These are phyloP conservation scores for Ptychadena robeensis DNA, from an alignment of 2,797 vertebrate species.

Conservation along the genomic window DNA sequence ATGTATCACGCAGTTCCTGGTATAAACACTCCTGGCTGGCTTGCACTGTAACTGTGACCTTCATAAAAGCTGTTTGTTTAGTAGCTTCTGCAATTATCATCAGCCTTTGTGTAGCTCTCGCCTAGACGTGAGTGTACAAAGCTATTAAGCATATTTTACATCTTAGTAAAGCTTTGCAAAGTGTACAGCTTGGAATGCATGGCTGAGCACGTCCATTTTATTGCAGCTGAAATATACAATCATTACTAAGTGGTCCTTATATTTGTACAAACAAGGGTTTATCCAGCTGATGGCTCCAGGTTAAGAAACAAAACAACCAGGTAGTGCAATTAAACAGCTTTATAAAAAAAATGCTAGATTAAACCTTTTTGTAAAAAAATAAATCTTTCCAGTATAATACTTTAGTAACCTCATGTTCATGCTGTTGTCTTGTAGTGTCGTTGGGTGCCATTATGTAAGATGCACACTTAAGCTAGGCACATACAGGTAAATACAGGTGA, in stretches of 20 bases:
- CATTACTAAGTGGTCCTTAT: constrained; percentile 26
- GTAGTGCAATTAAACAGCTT: constrained; percentile 19
- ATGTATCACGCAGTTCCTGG: constrained; percentile 31
- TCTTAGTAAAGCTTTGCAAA: constrained; percentile 31
- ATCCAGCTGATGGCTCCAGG: constrained; percentile 6
- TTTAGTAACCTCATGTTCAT: constrained; percentile 10
- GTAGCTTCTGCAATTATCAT: constrained; percentile 38
- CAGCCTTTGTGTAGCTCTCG: constrained; percentile 27
- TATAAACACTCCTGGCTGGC: background rate
- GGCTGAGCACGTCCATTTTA: background rate
- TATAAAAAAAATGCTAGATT: constrained; percentile 21
- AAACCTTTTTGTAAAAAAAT: constrained; percentile 7
- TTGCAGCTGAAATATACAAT: constrained; percentile 32
- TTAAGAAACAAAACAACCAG: constrained; percentile 25
- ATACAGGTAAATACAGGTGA: no score
- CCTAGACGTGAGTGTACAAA: constrained; percentile 26
- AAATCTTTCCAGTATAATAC: background rate
- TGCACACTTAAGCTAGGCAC: no score
- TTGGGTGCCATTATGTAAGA: no score
- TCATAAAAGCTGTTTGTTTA: constrained; percentile 27
- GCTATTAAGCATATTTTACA: constrained; percentile 35
- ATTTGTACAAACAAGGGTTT: constrained; percentile 17
- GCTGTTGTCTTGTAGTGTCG: no score
- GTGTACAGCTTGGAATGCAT: constrained; percentile 20
- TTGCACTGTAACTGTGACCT: constrained; percentile 35